These are phyloP conservation scores for Tetrapedia diversipes DNA, from an alignment of 2,888 invertebrate genomes.

Conservation along the genomic window DNA sequence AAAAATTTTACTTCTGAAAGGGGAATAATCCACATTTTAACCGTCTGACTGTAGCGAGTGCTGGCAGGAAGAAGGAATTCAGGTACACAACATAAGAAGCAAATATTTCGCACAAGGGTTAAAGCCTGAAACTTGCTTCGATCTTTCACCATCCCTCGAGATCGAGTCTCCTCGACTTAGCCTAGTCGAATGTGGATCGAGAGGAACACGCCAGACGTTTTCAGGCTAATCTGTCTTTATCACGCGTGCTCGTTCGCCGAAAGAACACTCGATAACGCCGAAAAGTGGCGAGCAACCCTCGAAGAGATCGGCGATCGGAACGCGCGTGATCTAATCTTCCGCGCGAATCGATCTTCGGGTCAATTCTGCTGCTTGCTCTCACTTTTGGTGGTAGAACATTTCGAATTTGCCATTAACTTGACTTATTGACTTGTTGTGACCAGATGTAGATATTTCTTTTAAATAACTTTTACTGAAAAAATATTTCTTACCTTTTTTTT, in stretches of 20 bases:
- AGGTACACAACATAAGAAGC: not conserved
- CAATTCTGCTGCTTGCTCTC: conserved; percentile 36
- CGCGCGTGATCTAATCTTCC: conserved; percentile 25
- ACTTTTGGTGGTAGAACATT: conserved; percentile 8
- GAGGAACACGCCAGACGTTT: conserved; percentile 36
- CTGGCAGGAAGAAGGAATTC: too few species aligned
- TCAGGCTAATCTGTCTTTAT: conserved; percentile 54
- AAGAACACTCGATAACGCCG: conserved; percentile 15
- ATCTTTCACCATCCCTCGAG: conserved; percentile 4
- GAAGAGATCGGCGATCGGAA: conserved; percentile 38
- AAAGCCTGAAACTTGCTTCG: not conserved
- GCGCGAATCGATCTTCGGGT: conserved; percentile 28
- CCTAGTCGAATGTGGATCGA: not conserved
- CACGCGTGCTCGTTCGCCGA: conserved; percentile 10
- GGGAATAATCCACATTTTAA: too few species aligned
- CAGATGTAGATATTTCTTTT: too few species aligned
- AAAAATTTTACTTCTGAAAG: too few species aligned
- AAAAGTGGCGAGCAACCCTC: conserved; percentile 1
- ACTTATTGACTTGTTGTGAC: conserved; percentile 28
- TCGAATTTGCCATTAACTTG: conserved; percentile 4
- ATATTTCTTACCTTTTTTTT: too few species aligned
- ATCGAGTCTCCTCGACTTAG: conserved; percentile 5
- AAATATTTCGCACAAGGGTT: too few species aligned
- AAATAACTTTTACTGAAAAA: too few species aligned
- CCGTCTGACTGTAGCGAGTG: too few species aligned